Base-by-base conservation (phyloP, 2,113 vertebrate species). In the Nematolebias whitei region DNA sequence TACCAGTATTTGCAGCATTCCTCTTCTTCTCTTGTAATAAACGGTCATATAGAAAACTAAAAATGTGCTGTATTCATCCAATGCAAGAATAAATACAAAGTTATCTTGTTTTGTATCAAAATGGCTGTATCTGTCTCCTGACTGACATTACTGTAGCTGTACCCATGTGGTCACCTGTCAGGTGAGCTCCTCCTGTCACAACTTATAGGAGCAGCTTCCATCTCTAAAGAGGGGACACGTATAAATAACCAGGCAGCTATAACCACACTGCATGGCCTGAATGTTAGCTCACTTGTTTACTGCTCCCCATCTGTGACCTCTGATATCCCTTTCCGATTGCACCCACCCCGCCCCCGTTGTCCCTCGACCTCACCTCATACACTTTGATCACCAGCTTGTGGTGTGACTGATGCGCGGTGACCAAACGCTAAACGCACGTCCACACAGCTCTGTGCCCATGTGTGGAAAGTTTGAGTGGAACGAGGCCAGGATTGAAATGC, bases 181-280 rank as follows among this genome's bases (percentile, higher is more conserved):
- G 66, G 79, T 24, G 40, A 72, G 44, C 68, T 57, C 72, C 76
- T 72, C 71, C 72, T 57, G 81, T 82, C 82, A 90, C 90, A 92
- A 90, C 86, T 87, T 92, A 92, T 92, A 91, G 80, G 74, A 82
- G 81, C 68, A 54, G 81, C 87, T 91, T 87, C 88, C 85, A 89
- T 69, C 79, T 85, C 73, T 77, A 76, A 83, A 87, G 85, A 68
- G 87, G 86, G 83, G 80, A 89, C 82, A 71, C 74, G 61, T 89
- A 90, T 87, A 92, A 92, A 92, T 92, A 92, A 88, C 87, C 79
- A 63, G 81, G 80, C 85, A 85, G 77, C 78, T 68, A 14, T 85
- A 88, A 91, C 89, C 89, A 82, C 86, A 91, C 82, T 83, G 76
- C 63, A 20, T 78, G 70, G 85, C 82, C 74, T 75, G 82, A 64